These are phyloP conservation scores for Thera britannica DNA, from an alignment of 2,888 invertebrate genomes.

Conservation along the genomic window DNA sequence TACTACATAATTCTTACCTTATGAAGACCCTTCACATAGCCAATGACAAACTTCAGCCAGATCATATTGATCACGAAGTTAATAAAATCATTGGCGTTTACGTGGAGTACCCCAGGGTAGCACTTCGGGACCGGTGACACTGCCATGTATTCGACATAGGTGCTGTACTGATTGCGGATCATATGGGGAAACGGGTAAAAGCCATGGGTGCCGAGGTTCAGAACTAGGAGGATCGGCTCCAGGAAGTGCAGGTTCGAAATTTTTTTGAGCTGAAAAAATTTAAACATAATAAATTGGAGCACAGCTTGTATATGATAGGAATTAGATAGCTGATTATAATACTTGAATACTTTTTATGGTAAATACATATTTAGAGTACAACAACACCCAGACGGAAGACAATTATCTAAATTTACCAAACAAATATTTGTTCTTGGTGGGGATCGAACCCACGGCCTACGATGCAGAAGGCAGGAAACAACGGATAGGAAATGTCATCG, in stretches of 20 bases:
- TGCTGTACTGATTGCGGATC: slow-evolving; percentile 53
- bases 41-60: slow-evolving; percentile 65
- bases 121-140: slow-evolving; percentile 52
- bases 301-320: too few species aligned
- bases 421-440: too few species aligned
- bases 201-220: slow-evolving; percentile 73
- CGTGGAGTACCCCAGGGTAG: slow-evolving; percentile 70
- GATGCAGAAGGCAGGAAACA: too few species aligned
- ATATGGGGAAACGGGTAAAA: slow-evolving; percentile 68
- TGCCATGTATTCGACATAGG: slow-evolving; percentile 55
- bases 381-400: too few species aligned
- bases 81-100: slow-evolving; percentile 61
- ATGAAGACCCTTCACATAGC: slow-evolving; percentile 61
- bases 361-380: too few species aligned
- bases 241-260: slow-evolving; percentile 56
- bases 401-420: too few species aligned
- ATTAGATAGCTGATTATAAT: too few species aligned
- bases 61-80: slow-evolving; percentile 66
- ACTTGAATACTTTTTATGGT: too few species aligned
- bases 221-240: slow-evolving; percentile 59
- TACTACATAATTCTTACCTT: slow-evolving; percentile 52
- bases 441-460: too few species aligned
- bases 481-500: too few species aligned
- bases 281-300: neutral
- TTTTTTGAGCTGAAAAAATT: slow-evolving; percentile 50